Evolutionary conservation across 2,113 vertebrate genomes (phyloP).

Genomic region (Grallaria varia): DNA sequence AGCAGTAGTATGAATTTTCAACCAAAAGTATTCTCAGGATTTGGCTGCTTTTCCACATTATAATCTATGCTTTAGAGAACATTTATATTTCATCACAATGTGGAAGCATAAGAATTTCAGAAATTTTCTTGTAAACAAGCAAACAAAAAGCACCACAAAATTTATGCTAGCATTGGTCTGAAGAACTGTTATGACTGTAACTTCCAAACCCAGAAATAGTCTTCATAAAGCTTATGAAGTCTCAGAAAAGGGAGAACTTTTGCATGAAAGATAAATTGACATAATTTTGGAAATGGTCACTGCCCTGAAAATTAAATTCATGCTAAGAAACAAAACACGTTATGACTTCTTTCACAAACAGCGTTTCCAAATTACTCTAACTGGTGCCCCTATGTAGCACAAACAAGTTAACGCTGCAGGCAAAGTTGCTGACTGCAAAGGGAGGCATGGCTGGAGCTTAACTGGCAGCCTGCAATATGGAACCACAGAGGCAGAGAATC

Average conservation of each 20-base stretch:
- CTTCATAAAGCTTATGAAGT: not conserved
- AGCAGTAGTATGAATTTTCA: not conserved
- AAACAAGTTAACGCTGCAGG: not conserved
- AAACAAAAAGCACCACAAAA: not conserved
- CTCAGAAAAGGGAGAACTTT: not conserved
- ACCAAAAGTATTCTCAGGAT: not conserved
- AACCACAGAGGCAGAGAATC: not conserved
- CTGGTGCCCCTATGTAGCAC: not conserved
- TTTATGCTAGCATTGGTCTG: not conserved
- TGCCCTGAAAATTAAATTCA: not conserved
- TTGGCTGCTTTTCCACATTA: not conserved
- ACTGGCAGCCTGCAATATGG: not conserved
- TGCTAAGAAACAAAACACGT: not conserved
- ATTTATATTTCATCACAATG: not conserved
- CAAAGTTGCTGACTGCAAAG: not conserved
- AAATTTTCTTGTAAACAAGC: not conserved
- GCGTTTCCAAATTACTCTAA: not conserved
- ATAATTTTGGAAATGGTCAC: not conserved
- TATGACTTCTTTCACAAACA: not conserved
- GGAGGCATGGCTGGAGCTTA: not conserved
- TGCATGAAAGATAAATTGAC: not conserved
- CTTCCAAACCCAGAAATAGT: not conserved
- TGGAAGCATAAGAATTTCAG: not conserved
- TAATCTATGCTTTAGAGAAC: not conserved
- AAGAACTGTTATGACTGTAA: not conserved